A percentile compares a stretch with the other conserved stretches of the same genome.
These are phyloP conservation scores for Falcunculus frontatus DNA, from an alignment of 2,113 vertebrate species.

Conservation along the genomic window DNA sequence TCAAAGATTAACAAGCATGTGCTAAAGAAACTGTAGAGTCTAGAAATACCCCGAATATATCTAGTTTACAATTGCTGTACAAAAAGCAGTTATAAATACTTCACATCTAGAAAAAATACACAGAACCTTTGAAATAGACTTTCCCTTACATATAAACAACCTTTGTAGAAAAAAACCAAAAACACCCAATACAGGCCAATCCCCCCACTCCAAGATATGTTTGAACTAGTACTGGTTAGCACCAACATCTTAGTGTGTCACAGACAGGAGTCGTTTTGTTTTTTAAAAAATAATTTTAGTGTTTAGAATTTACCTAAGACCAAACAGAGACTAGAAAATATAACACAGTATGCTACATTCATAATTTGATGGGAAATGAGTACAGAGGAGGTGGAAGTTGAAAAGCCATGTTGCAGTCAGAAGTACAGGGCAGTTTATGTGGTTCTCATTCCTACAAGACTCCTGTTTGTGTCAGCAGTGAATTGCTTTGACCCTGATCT, in stretches of 20 bases:
- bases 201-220: not conserved
- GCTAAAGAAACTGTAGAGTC: slow-evolving; percentile 64
- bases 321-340: not conserved
- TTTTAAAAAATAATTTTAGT: not conserved
- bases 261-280: slow-evolving; percentile 1
- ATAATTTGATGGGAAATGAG: not conserved
- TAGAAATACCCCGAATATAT: slow-evolving; percentile 80
- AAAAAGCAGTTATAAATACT: slow-evolving; percentile 94
- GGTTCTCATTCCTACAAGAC: not conserved
- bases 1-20: slow-evolving; percentile 69
- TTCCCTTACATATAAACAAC: slow-evolving; percentile 84
- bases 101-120: slow-evolving; percentile 94
- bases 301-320: not conserved
- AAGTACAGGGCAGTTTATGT: not conserved
- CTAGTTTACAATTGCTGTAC: slow-evolving; percentile 85
- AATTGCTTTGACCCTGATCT: not conserved
- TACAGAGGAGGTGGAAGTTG: not conserved
- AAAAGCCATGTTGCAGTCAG: not conserved
- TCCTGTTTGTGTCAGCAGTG: not conserved
- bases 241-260: slow-evolving; percentile 55
- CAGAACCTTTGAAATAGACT: slow-evolving; percentile 82
- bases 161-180: slow-evolving; percentile 72
- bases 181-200: not conserved
- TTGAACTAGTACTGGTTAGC: slow-evolving; percentile 71
- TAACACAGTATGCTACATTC: not conserved